Conservation (phyloP, 2,113 vertebrate genomes). For the Hucho hucho region DNA sequence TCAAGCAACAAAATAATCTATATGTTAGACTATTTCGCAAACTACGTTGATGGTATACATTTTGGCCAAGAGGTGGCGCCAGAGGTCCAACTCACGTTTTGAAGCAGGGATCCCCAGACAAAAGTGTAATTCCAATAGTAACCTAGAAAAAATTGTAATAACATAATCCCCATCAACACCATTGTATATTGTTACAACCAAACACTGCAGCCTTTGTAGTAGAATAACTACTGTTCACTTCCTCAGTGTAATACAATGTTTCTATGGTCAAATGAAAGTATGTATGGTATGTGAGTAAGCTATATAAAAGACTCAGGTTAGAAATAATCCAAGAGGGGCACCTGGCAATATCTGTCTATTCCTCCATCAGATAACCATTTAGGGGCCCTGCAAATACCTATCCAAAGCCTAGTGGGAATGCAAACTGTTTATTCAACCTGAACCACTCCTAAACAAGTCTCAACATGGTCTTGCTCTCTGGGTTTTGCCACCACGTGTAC, state of each 20-base stretch:
- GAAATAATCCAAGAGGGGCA: no score
- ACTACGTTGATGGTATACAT: neutral
- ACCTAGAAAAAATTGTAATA: slow-evolving; percentile 71
- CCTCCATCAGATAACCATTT: no score
- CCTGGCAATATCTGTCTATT: no score
- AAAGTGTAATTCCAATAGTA: slow-evolving; percentile 93
- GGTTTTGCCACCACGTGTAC: no score
- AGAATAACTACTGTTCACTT: neutral
- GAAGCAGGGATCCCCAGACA: slow-evolving; percentile 97
- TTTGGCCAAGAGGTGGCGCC: neutral
- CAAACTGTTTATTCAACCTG: no score
- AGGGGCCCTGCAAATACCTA: no score
- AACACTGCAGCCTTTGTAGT: neutral
- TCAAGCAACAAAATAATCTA: no score
- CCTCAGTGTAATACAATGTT: neutral
- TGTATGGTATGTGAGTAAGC: neutral
- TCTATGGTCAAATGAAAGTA: neutral
- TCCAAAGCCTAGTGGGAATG: no score
- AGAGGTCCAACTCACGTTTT: slow-evolving; percentile 86
- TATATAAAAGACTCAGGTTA: no score
- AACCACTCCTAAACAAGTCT: no score
- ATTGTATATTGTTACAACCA: neutral
- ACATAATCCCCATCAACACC: neutral
- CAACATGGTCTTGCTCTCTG: no score
- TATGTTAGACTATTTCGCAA: neutral